These are phyloP conservation scores for Trachelus tabidus DNA, from an alignment of 2,888 invertebrate species.

Conservation along the genomic window DNA sequence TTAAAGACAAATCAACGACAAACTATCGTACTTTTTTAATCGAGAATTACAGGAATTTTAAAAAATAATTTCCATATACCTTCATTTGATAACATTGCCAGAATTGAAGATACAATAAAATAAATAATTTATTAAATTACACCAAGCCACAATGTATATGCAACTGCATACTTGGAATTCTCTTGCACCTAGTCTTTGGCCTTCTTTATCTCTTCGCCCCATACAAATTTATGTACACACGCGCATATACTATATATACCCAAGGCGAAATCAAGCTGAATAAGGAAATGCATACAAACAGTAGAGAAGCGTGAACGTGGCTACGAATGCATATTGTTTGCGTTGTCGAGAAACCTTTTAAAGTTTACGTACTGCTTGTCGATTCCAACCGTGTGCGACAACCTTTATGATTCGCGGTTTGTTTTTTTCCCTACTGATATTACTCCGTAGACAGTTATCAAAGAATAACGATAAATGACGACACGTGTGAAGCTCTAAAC, in stretches of 20 bases:
- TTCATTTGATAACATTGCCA: background rate
- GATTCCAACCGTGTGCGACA: background rate
- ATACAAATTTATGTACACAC: background rate
- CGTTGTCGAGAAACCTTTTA: background rate
- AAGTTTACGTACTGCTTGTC: background rate
- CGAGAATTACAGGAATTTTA: no score
- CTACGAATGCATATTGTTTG: background rate
- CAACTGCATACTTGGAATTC: background rate
- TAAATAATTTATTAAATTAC: no score
- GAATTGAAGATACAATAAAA: background rate
- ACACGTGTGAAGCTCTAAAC: background rate
- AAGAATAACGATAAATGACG: background rate
- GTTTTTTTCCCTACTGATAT: background rate
- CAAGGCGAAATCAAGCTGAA: background rate
- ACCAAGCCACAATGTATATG: background rate
- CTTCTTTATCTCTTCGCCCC: background rate
- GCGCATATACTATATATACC: background rate
- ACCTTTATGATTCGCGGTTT: background rate
- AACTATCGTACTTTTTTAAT: background rate
- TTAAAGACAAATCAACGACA: background rate
- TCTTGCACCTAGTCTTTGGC: background rate
- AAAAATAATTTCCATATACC: background rate
- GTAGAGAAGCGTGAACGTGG: background rate
- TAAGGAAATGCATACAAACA: background rate
- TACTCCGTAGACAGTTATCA: background rate